phyloP scores from a whole-genome alignment of 2,797 vertebrate species.

The Falco concolor region DNA sequence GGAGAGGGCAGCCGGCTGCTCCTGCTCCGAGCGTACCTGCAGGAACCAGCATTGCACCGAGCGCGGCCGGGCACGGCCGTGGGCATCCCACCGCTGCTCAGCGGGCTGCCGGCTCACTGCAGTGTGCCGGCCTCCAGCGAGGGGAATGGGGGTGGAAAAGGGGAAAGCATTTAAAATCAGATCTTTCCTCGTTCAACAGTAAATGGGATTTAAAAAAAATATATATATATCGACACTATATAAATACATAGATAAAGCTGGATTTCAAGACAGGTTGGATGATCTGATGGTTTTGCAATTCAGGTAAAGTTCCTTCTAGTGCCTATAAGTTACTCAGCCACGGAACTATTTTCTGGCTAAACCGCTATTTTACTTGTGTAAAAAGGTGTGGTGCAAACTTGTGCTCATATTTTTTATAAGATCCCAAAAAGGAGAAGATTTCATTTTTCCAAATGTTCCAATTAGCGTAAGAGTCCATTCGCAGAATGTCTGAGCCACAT shows the following conservation, averaged over 20 bases:
- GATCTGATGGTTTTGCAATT: not conserved
- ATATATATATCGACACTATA: slow-evolving; percentile 13
- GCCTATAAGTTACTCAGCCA: not conserved
- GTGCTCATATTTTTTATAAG: slow-evolving; percentile 48
- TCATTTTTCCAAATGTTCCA: not conserved
- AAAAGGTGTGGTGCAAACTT: slow-evolving; percentile 62
- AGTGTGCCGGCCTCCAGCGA: not conserved
- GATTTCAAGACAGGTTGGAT: not conserved
- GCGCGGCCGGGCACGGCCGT: accelerated
- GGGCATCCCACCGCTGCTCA: accelerated
- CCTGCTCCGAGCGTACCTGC: not conserved
- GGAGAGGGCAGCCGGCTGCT: not conserved
- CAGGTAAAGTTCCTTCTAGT: not conserved
- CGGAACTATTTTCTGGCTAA: not conserved
- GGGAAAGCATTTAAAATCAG: slow-evolving; percentile 25
- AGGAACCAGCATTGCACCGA: not conserved
- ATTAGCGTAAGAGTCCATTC: not conserved
- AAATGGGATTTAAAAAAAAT: slow-evolving; percentile 48
- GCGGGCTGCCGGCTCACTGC: not conserved
- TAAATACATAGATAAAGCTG: slow-evolving; percentile 62
- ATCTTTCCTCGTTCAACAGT: not conserved
- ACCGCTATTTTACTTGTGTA: not conserved
- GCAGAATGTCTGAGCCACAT: not conserved
- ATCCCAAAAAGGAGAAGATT: slow-evolving; percentile 11
- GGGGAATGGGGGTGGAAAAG: not conserved